phyloP scores from a whole-genome alignment of 2,888 invertebrate species.

The Polylopha cassiicola region DNA sequence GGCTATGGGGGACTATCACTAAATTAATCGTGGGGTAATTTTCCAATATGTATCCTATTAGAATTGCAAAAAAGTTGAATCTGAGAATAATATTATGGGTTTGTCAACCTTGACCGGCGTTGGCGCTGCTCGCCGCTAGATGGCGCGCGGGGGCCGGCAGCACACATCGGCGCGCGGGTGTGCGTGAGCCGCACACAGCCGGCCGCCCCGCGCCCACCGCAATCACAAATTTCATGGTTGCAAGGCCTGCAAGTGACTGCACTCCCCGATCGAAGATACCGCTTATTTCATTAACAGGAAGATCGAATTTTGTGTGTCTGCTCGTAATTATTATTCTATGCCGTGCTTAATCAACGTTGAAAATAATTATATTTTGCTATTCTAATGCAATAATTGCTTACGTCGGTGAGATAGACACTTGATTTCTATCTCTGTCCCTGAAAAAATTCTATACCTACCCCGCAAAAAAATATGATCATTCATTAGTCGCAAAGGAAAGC shows the following conservation, averaged over 20 bases:
- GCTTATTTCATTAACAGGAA: background rate
- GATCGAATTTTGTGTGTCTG: no score
- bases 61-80: conserved; percentile 1
- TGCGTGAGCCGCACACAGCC: conserved; percentile 44
- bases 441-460: no score
- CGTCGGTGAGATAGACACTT: no score
- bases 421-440: no score
- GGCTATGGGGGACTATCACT: conserved; percentile 21
- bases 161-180: conserved; percentile 36
- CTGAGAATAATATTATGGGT: conserved; percentile 48
- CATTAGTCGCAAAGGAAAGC: no score
- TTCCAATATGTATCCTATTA: conserved; percentile 1
- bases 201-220: conserved; percentile 13
- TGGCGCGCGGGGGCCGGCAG: conserved; percentile 44
- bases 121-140: conserved; percentile 52
- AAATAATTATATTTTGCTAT: no score
- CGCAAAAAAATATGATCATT: no score
- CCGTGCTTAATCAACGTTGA: no score
- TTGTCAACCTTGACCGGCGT: conserved; percentile 68
- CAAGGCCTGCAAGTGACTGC: conserved; percentile 16
- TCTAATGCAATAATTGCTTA: no score
- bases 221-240: conserved; percentile 19
- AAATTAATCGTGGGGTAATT: conserved; percentile 22
- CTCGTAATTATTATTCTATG: no score
- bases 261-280: conserved; percentile 3